Evolutionary conservation across 2,797 vertebrate species (phyloP).

Genomic region (Myotis vivesi): DNA sequence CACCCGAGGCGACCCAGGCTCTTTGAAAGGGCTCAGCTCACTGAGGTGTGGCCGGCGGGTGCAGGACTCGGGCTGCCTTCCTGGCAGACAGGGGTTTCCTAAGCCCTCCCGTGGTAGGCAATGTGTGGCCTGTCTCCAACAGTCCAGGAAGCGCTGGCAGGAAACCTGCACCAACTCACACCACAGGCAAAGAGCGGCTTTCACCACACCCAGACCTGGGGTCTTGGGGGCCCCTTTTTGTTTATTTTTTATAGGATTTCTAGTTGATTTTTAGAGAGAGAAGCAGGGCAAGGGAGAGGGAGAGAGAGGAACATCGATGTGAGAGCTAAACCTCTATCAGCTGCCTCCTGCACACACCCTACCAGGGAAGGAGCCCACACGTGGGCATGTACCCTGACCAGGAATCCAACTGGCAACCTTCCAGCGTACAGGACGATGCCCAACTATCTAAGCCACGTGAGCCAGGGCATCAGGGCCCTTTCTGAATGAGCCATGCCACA

Average conservation of each 20-base stretch:
- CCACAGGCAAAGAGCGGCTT: neutral
- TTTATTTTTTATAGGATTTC: neutral
- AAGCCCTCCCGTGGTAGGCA: neutral
- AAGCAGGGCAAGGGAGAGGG: neutral
- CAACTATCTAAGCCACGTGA: neutral
- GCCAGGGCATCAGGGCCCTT: neutral
- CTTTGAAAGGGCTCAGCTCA: neutral
- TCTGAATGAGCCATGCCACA: neutral
- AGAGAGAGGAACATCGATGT: neutral
- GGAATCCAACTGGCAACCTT: neutral
- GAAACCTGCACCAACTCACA: neutral
- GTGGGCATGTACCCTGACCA: neutral
- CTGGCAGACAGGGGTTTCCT: neutral
- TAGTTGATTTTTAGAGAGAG: neutral
- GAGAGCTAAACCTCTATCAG: neutral
- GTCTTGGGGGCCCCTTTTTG: neutral
- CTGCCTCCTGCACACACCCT: neutral
- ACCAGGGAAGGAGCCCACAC: neutral
- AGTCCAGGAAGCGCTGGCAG: neutral
- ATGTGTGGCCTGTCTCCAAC: neutral
- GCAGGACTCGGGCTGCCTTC: neutral
- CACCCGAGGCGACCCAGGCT: neutral
- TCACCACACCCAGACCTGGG: neutral
- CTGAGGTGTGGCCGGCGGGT: neutral
- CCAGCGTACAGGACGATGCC: neutral